These are phyloP conservation scores for Venusia cambrica DNA, from an alignment of 2,888 invertebrate genomes.

Conservation along the genomic window DNA sequence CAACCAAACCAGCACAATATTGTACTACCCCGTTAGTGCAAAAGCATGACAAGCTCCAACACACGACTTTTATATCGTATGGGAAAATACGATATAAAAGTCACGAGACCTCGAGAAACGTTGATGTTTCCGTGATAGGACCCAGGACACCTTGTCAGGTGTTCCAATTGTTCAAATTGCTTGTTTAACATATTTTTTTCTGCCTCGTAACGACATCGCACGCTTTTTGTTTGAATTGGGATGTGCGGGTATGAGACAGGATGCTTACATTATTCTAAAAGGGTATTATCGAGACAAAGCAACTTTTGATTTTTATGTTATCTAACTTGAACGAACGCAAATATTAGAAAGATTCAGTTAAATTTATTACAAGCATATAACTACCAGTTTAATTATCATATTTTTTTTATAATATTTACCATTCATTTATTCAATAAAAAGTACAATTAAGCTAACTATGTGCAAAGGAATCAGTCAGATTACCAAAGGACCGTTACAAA, in stretches of 20 bases:
- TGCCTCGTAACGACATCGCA: slow-evolving; percentile 63
- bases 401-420: no score
- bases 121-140: slow-evolving; percentile 37
- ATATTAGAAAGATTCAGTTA: no score
- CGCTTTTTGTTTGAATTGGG: slow-evolving; percentile 40
- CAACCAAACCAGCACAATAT: no score
- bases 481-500: no score
- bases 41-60: slow-evolving; percentile 15
- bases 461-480: no score
- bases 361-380: no score
- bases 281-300: background rate
- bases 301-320: slow-evolving; percentile 5
- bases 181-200: slow-evolving; percentile 73
- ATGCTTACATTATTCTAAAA: slow-evolving; percentile 19
- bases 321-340: no score
- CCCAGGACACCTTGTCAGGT: slow-evolving; percentile 52
- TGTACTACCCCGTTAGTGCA: no score
- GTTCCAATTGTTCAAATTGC: slow-evolving; percentile 64
- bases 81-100: background rate
- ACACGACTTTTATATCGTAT: slow-evolving; percentile 1
- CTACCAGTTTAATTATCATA: no score
- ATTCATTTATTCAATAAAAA: no score
- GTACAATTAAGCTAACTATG: no score
- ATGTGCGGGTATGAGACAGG: slow-evolving; percentile 22
- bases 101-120: slow-evolving; percentile 35